Base-by-base conservation (phyloP, 2,888 invertebrate species). In the Scotopteryx bipunctaria region DNA sequence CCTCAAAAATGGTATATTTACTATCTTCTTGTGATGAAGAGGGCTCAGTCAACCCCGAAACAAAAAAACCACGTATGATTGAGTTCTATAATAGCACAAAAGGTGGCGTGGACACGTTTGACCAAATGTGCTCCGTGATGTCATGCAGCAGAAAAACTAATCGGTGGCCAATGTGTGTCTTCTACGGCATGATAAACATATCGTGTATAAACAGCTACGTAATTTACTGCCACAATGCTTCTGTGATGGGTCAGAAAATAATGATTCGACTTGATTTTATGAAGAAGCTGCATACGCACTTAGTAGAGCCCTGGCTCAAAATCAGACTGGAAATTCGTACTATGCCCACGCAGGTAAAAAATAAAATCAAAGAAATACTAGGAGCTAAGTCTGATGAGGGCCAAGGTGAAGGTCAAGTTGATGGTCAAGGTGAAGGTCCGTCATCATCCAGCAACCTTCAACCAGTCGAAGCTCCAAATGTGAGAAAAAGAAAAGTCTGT, bases 101-200 rank as follows among this genome's bases (percentile, higher is more conserved):
- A 29, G 29, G 29, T 29, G 29, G 29, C 2, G 29, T 29, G 29
- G 29, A 13, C 29, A 29, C 29, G 29, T 32, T 15, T 32, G 32
- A 32, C 8, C 32, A 32, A 32, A 32, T 32, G n/a, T n/a, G n/a
- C n/a, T n/a, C n/a, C 1, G 31, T 32, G n/a, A 42, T 42, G 42
- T 32, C 42, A 32, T 42, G 42, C 32, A 32, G 32, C 14, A 42
- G 42, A 42, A 32, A 42, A 32, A 42, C 32, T 8, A 42, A 32
- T 32, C 19, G 42, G 32, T 42, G 31, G 41, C 29, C 29, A 17
- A 41, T 42, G 42, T 31, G 32, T 31, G 31, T 42, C 2, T 41
- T 31, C 32, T 42, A 63, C 43, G 58, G 58, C 4, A 65, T 65
- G 35, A 6, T 65, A 11, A 63, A 67, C 33, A 62, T 64, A 36